These are phyloP conservation scores for Mythimna ferrago DNA, from an alignment of 2,888 invertebrate genomes.

Conservation along the genomic window DNA sequence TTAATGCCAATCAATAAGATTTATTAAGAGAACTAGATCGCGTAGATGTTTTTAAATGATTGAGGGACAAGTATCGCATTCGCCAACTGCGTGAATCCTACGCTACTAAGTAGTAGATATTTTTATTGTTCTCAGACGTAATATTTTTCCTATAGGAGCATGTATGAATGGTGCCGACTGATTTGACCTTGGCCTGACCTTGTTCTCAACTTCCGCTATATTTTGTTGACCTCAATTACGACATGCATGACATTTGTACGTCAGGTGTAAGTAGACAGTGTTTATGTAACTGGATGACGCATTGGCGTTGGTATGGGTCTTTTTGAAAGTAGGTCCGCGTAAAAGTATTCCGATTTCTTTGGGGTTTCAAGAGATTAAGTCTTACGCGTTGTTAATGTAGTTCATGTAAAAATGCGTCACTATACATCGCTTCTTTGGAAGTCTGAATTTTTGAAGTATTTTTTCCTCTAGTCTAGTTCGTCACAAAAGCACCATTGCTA, in stretches of 20 bases:
- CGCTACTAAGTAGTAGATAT: conserved; percentile 2
- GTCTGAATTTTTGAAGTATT: conserved; percentile 1
- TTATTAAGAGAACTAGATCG: conserved; percentile 23
- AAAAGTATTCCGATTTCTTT: conserved; percentile 28
- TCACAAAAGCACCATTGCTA: neutral
- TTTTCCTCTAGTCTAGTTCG: neutral
- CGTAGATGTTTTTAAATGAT: conserved; percentile 32
- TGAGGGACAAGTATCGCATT: conserved; percentile 23
- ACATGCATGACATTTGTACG: conserved; percentile 55
- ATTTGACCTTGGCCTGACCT: conserved; percentile 60
- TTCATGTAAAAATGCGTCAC: conserved; percentile 7
- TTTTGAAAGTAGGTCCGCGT: conserved; percentile 3
- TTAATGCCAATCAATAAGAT: conserved; percentile 39
- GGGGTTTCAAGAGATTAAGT: neutral
- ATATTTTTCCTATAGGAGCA: conserved; percentile 35
- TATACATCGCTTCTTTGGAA: neutral
- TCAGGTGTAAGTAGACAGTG: conserved; percentile 54
- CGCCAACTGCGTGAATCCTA: conserved; percentile 23
- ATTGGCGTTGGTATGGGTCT: conserved; percentile 31
- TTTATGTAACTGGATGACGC: conserved; percentile 63
- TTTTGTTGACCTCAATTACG: conserved; percentile 61
- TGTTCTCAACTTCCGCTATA: conserved; percentile 52
- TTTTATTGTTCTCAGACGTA: conserved; percentile 28
- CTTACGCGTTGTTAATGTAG: neutral
- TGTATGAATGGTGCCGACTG: conserved; percentile 42